phyloP scores from a whole-genome alignment of 1,140 invertebrate genomes.

The Plodia interpunctella region DNA sequence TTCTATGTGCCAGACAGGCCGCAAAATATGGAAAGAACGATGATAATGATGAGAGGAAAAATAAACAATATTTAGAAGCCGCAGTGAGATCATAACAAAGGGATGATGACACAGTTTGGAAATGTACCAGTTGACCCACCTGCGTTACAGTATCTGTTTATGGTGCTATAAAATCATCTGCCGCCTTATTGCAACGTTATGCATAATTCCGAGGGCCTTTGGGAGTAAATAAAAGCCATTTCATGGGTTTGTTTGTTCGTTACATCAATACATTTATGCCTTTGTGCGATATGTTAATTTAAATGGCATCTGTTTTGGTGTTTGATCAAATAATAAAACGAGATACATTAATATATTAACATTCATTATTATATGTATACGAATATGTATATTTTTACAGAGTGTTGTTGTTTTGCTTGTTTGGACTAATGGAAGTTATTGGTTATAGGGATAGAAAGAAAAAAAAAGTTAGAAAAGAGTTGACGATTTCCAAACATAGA shows the following conservation, averaged over 20 bases:
- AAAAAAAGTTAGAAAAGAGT: too few species aligned
- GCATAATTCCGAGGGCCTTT: constrained; percentile 45
- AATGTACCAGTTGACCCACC: constrained; percentile 21
- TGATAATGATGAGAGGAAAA: too few species aligned
- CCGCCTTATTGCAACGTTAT: constrained; percentile 42
- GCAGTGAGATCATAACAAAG: neutral
- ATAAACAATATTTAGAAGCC: too few species aligned
- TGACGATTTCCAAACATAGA: too few species aligned
- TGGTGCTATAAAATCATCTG: constrained; percentile 46
- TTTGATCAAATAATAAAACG: neutral
- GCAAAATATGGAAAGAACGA: too few species aligned
- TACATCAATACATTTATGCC: constrained; percentile 4
- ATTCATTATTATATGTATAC: too few species aligned
- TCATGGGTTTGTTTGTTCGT: constrained; percentile 22
- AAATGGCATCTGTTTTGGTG: neutral
- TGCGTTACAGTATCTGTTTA: constrained; percentile 39
- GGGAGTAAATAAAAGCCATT: constrained; percentile 17
- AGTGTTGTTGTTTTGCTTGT: too few species aligned
- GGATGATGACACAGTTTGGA: constrained; percentile 18
- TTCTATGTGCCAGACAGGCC: too few species aligned
- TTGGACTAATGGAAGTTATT: too few species aligned
- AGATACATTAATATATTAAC: neutral
- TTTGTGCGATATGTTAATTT: neutral
- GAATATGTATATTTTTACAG: too few species aligned
- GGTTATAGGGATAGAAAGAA: too few species aligned